Conservation (phyloP, 2,888 invertebrate genomes). For the Metopia argyrocephala region DNA sequence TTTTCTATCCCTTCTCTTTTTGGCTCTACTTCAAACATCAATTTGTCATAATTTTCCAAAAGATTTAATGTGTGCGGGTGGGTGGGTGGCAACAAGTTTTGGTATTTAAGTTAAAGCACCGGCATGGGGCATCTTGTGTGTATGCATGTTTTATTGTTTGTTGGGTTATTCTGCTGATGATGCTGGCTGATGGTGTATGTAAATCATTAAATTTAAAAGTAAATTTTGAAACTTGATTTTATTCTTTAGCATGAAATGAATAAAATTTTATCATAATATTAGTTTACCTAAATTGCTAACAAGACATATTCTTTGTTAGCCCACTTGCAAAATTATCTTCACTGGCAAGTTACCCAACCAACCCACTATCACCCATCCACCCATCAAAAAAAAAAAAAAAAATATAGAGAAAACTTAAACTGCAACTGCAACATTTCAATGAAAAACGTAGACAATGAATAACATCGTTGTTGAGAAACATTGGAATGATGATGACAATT, state of each 20-base stretch:
- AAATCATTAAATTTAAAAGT: conserved; percentile 40
- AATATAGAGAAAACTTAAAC: too few species aligned
- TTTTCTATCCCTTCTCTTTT: too few species aligned
- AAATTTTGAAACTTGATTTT: conserved; percentile 30
- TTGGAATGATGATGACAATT: conserved; percentile 54
- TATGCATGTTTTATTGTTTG: conserved; percentile 1
- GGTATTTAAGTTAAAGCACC: not conserved
- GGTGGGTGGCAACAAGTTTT: not conserved
- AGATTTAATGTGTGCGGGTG: not conserved
- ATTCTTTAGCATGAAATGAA: not conserved
- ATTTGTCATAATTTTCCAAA: conserved; percentile 9
- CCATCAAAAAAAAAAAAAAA: too few species aligned
- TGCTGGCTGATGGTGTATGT: not conserved
- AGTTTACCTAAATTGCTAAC: conserved; percentile 53
- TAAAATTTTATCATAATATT: conserved; percentile 41
- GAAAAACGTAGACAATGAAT: not conserved
- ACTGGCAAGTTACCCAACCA: conserved; percentile 25
- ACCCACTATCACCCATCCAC: not conserved
- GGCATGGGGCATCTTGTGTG: not conserved
- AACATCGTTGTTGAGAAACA: not conserved
- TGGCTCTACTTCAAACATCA: too few species aligned
- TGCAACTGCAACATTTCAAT: not conserved
- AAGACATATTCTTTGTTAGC: conserved; percentile 27
- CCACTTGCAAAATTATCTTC: conserved; percentile 18
- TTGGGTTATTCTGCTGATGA: not conserved